Percentiles rank a stretch among this genome's conserved stretches.
Evolutionary conservation across 35 echinoderm and acorn worm species (phyloP).

Genomic region (Stichopus chloronotus): DNA sequence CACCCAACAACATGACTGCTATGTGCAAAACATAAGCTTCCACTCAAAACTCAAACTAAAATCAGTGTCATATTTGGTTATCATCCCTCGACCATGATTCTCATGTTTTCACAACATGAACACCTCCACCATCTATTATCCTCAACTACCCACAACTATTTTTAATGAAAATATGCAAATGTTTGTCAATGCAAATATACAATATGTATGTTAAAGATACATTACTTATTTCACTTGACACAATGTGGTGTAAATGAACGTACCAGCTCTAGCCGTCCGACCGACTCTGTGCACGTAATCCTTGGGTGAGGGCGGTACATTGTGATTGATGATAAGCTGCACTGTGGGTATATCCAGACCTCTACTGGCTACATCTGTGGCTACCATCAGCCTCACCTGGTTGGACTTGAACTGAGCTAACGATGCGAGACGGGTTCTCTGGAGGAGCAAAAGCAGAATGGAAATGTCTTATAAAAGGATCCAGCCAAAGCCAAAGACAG

Average conservation of each 20-base stretch:
- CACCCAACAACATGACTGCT: no score
- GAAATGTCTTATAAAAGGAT: no score
- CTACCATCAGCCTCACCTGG: slow-evolving; percentile 77
- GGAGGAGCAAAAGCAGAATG: neutral
- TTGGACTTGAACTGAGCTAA: slow-evolving; percentile 96
- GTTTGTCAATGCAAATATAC: neutral
- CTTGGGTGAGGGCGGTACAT: slow-evolving; percentile 92
- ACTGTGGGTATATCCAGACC: slow-evolving; percentile 95
- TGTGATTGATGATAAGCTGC: slow-evolving; percentile 93
- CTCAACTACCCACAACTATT: no score
- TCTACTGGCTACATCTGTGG: slow-evolving; percentile 93
- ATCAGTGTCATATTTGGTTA: no score
- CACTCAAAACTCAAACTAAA: no score
- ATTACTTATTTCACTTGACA: no score
- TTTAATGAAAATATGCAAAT: neutral
- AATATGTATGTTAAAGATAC: no score
- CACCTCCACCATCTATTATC: no score
- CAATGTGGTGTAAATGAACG: neutral
- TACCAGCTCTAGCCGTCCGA: slow-evolving; percentile 92
- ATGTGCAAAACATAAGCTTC: no score
- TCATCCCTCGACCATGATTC: no score
- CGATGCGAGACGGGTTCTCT: slow-evolving; percentile 83
- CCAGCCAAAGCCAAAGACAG: no score
- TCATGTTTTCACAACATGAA: no score
- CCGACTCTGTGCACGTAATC: slow-evolving; percentile 98